Conservation (phyloP, 2,113 vertebrate species). For the Willisornis vidua region DNA sequence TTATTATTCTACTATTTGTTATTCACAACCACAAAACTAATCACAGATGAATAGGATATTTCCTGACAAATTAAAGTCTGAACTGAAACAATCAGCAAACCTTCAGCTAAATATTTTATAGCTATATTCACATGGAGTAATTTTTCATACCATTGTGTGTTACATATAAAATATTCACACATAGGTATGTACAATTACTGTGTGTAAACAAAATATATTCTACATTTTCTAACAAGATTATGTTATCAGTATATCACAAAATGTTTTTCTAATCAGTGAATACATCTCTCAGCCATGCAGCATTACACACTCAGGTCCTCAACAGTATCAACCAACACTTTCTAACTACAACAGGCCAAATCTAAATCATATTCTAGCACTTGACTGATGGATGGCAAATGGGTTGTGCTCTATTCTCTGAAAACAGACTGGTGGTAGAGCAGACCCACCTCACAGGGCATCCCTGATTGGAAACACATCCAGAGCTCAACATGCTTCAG, state of each 20-base stretch:
- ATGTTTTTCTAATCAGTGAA: rapidly evolving
- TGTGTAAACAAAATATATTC: background rate
- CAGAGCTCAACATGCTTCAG: background rate
- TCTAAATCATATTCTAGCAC: background rate
- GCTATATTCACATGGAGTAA: background rate
- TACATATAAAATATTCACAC: background rate
- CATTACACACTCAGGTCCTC: background rate
- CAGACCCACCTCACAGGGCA: background rate
- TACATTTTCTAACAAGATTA: background rate
- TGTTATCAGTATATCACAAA: background rate
- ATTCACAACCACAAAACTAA: constrained; percentile 47
- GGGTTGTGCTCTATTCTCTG: background rate
- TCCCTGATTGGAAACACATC: background rate
- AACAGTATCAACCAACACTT: background rate
- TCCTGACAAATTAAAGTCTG: constrained; percentile 45
- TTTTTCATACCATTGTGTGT: background rate
- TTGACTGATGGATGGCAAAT: background rate
- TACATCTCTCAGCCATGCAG: background rate
- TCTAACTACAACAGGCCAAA: background rate
- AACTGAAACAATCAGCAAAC: constrained; percentile 32
- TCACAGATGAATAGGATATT: constrained; percentile 34
- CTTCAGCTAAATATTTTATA: constrained; percentile 30
- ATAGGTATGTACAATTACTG: rapidly evolving
- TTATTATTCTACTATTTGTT: constrained; percentile 51
- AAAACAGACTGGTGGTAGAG: background rate